These are phyloP conservation scores for Macrosteles quadrilineatus DNA, from an alignment of 1,140 invertebrate species.

Conservation along the genomic window DNA sequence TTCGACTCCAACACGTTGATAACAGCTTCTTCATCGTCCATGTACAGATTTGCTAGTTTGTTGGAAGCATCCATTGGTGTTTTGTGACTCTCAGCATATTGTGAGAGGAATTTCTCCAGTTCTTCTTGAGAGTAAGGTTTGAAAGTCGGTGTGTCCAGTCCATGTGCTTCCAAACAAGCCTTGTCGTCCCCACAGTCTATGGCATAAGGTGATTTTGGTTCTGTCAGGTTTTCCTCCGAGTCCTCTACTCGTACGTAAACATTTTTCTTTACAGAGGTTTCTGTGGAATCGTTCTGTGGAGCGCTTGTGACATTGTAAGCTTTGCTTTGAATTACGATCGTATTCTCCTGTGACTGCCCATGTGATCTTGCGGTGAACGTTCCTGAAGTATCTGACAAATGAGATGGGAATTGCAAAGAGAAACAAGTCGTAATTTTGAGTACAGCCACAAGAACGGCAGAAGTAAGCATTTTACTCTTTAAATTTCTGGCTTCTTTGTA, in stretches of 20 bases:
- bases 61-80: constrained; percentile 33
- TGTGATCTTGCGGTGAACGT: neutral
- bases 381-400: neutral
- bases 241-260: neutral
- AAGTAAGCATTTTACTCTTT: neutral
- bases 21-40: constrained; percentile 37
- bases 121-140: constrained; percentile 45
- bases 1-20: constrained; percentile 39
- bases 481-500: too few species aligned
- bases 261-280: neutral
- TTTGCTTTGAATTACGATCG: constrained; percentile 4
- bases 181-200: constrained; percentile 33
- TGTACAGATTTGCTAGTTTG: constrained; percentile 39
- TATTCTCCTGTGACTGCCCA: neutral
- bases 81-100: constrained; percentile 37
- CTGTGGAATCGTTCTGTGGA: neutral
- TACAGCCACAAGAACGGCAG: neutral
- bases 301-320: neutral
- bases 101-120: constrained; percentile 42
- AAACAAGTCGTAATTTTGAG: neutral
- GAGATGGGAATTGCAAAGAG: neutral
- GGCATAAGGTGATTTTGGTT: constrained; percentile 6
- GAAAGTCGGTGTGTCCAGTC: constrained; percentile 37
- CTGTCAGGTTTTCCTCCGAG: neutral
- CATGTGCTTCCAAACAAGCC: constrained; percentile 26